A percentile compares a stretch with the other conserved stretches of the same genome.
Conservation (phyloP, 2,888 invertebrate genomes). For the Blastobasis lacticolella region DNA sequence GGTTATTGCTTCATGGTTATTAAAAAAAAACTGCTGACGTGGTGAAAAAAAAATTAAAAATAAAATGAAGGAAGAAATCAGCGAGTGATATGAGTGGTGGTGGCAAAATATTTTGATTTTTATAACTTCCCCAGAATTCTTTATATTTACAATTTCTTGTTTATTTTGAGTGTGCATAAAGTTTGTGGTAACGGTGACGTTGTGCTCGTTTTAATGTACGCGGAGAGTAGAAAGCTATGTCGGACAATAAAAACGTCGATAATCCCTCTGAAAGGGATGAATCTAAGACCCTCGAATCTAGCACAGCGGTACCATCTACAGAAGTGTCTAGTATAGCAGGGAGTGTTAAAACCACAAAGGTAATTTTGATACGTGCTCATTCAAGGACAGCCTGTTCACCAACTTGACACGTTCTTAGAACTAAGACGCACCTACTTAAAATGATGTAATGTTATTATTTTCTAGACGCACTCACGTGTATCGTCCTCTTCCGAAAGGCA, state of each 20-base stretch:
- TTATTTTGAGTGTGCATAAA: conserved; percentile 10
- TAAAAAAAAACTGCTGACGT: conserved; percentile 26
- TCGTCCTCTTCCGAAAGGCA: conserved; percentile 58
- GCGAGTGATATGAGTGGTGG: conserved; percentile 44
- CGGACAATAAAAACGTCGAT: conserved; percentile 58
- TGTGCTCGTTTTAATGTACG: conserved; percentile 45
- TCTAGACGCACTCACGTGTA: conserved; percentile 35
- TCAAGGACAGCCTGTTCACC: conserved; percentile 3
- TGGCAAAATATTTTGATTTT: conserved; percentile 45
- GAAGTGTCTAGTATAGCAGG: conserved; percentile 50
- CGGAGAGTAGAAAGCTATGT: conserved; percentile 50
- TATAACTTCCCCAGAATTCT: conserved; percentile 8
- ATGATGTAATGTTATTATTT: neutral
- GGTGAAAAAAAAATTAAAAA: conserved; percentile 18
- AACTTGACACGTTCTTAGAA: neutral
- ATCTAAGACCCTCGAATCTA: conserved; percentile 38
- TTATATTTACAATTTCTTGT: conserved; percentile 5
- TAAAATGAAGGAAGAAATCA: conserved; percentile 29
- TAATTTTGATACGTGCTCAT: conserved; percentile 14
- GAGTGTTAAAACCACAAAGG: conserved; percentile 55
- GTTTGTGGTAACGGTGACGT: neutral
- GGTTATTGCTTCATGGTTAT: no score
- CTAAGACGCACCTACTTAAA: neutral
- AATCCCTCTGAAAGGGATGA: conserved; percentile 46
- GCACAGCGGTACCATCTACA: conserved; percentile 47